Conservation (phyloP, 37 sponge, comb jelly and placozoan genomes). For the Aplysina aerophoba region DNA sequence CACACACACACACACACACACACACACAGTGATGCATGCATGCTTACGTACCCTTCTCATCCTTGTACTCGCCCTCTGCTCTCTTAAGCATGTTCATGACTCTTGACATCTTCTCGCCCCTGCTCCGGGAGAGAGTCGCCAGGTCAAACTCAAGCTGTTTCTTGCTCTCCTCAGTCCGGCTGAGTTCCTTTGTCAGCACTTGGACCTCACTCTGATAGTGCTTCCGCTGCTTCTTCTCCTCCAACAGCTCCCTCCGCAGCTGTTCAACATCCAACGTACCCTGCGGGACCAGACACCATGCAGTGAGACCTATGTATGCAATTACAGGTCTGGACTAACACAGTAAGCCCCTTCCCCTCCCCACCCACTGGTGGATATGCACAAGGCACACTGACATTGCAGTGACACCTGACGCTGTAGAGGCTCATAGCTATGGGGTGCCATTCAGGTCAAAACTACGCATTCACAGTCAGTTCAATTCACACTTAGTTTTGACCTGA, state of each 20-base stretch:
- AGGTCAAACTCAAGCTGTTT: slow-evolving; percentile 28
- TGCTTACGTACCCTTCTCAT: slow-evolving; percentile 1
- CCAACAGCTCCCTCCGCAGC: background rate
- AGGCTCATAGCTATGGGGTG: too few species aligned
- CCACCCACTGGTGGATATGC: too few species aligned
- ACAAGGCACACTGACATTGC: too few species aligned
- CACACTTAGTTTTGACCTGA: too few species aligned
- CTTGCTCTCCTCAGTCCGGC: slow-evolving; percentile 19
- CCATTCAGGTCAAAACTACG: too few species aligned
- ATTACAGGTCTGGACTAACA: too few species aligned
- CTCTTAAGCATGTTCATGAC: slow-evolving; percentile 3
- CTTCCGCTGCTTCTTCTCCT: background rate
- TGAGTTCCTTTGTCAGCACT: slow-evolving; percentile 5
- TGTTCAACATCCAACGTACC: background rate
- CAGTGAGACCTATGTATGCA: too few species aligned
- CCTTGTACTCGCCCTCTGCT: slow-evolving; percentile 12
- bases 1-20: background rate
- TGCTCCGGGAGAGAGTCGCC: background rate
- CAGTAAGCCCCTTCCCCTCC: too few species aligned
- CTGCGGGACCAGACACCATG: too few species aligned
- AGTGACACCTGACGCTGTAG: too few species aligned
- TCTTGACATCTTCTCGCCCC: slow-evolving; percentile 7
- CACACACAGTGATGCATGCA: background rate
- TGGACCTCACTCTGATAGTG: slow-evolving; percentile 5
- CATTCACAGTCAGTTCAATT: too few species aligned